Base-by-base conservation (phyloP, 2,888 invertebrate species). In the Oscheius sp. region DNA sequence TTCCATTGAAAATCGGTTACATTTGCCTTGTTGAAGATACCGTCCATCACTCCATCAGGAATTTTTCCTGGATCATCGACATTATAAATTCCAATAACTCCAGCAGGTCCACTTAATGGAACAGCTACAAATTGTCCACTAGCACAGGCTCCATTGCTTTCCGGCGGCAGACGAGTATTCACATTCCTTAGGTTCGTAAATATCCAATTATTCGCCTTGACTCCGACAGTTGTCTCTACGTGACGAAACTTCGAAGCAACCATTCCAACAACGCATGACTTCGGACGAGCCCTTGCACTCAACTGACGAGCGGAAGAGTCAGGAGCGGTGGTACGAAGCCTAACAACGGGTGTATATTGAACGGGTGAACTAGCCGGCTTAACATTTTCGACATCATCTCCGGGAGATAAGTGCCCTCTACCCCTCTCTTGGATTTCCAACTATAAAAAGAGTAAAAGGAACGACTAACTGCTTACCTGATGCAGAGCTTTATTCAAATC, bases 1-100 rank as follows among this genome's bases (percentile, higher is more conserved):
- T 95, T 94, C 93, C 94, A 96, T 67, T 91, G 91, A 88, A 95
- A 94, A 88, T 96, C 96, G 90, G 81, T 82, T 33, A 94, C 91
- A 80, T 91, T 92, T 78, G 91, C 92, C 63, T 94, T 92, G 87
- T 95, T 94, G 70, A 95, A 92, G 80, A 96, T 88, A n/a, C 93
- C 92, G 36, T 93, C 92, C 80, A 91, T 91, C 28, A 92, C 93
- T 71, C 92, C 92, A 83, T 93, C 92, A 8, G 76, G 70, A 38
- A 80, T 45, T 45, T 78, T 80, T 32, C 67, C 73, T 1, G 78
- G 75, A 12, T 56, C 44, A 20, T 75, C 72, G 68, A 89, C 88
- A 88, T 94, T 93, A 79, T 94, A 90, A 41, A 95, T 90, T 50
- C 93, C 93, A 61, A 95, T 90, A 85, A 93, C 92, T 0, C 95